Base-by-base conservation (phyloP, 2,888 invertebrate genomes). In the Aradus depressus region DNA sequence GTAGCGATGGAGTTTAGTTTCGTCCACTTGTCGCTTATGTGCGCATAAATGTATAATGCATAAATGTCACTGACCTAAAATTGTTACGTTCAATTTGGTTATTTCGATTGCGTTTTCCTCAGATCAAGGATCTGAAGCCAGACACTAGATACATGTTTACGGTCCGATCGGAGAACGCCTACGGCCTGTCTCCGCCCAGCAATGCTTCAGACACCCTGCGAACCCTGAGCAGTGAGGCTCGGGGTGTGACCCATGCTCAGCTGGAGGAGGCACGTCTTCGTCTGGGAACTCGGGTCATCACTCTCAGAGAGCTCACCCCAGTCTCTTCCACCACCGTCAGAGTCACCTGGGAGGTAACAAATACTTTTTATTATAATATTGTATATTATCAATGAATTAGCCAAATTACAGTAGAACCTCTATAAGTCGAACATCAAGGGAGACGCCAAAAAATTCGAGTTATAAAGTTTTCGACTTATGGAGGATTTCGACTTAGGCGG, bases 81-180 rank as follows among this genome's bases (percentile, higher is more conserved):
- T n/a, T n/a, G n/a, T n/a, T n/a, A n/a, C n/a, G n/a, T n/a, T n/a
- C n/a, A n/a, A n/a, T n/a, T n/a, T n/a, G n/a, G n/a, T n/a, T n/a
- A n/a, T n/a, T 32, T 14, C 19, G 16, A 12, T 41, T 14, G n/a
- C 19, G 43, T 43, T 52, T 47, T 56, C 56, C 59, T 42, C 60
- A 77, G 77, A 73, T 77, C 37, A 71, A 68, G 21, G 78, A 80
- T 62, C 71, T 90, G 58, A 80, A 80, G 62, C 82, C 86, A 1
- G 84, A 84, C 62, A 84, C 86, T 38, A 77, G 80, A 26, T 92
- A 92, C 69, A 77, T 87, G 57, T 92, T 92, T 67, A 72, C 89
- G 54, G 82, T 92, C 31, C 76, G 84, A 47, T 89, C 90, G 0
- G 84, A 87, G 70, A 92, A 90, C 66, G 77, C 80, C 10, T 82